Base-by-base conservation (phyloP, 2,888 invertebrate species). In the Dicranocentrus wangi region DNA sequence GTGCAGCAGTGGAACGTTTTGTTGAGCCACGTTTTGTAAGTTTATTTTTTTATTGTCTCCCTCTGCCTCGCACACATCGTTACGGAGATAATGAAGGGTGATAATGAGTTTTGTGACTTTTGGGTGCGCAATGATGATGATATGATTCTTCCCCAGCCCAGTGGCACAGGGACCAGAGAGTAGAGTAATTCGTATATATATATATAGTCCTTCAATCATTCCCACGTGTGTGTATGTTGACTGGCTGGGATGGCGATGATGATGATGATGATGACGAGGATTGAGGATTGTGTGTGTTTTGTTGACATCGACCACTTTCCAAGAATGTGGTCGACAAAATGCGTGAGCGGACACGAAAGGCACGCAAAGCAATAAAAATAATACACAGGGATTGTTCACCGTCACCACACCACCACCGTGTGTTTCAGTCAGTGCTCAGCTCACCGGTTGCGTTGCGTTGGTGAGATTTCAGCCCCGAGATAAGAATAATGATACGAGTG, bases 361-460 rank as follows among this genome's bases (percentile, higher is more conserved):
- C 77, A 77, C 77, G 77, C 77, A 71, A 70, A 28, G 65, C 17
- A 71, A 78, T 63, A 70, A 70, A 51, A 70, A 71, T 63, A 25
- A 19, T 42, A n/a, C n/a, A 65, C 42, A 65, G 43, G 42, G 23
- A 65, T 61, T 61, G 61, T 17, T 61, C 61, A 61, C 32, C n/a
- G 27, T 53, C n/a, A 53, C n/a, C n/a, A n/a, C n/a, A n/a, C n/a
- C n/a, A n/a, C n/a, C n/a, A n/a, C n/a, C n/a, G n/a, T n/a, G n/a
- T n/a, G n/a, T n/a, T n/a, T n/a, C n/a, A n/a, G n/a, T n/a, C n/a
- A n/a, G n/a, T n/a, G n/a, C n/a, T n/a, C n/a, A n/a, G n/a, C n/a
- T n/a, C n/a, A n/a, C n/a, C n/a, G n/a, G n/a, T n/a, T n/a, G n/a
- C n/a, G n/a, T n/a, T n/a, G n/a, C n/a, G n/a, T 25, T 55, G 55